A percentile compares a stretch with the other conserved stretches of the same genome.
Evolutionary conservation across 2,888 invertebrate genomes (phyloP).

Genomic region (Dasypogon diadema): DNA sequence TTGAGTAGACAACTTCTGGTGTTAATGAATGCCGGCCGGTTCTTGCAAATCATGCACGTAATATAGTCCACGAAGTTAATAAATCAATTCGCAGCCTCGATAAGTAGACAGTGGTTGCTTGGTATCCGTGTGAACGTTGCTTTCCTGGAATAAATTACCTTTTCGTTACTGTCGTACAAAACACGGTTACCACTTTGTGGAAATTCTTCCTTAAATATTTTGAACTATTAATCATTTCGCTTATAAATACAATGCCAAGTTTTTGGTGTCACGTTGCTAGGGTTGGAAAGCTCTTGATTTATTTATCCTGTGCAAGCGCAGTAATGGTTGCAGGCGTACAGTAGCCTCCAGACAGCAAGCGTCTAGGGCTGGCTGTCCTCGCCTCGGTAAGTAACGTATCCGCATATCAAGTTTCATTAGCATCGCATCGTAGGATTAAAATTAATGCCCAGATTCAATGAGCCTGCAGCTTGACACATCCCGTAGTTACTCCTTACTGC

Average conservation of each 20-base stretch:
- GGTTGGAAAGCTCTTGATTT: constrained; percentile 32
- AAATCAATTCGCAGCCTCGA: constrained; percentile 32
- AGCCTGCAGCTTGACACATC: not conserved
- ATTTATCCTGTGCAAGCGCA: constrained; percentile 28
- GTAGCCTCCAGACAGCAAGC: not conserved
- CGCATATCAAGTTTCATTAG: constrained; percentile 13
- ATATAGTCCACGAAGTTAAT: constrained; percentile 16
- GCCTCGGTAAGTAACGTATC: not conserved
- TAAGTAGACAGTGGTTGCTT: constrained; percentile 8
- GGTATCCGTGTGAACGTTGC: not conserved
- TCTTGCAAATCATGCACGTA: constrained; percentile 22
- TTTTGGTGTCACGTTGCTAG: constrained; percentile 32
- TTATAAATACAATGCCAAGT: constrained; percentile 34
- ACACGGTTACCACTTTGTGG: not conserved
- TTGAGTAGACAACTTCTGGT: not conserved
- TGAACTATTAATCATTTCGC: constrained; percentile 30
- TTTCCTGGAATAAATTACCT: not conserved
- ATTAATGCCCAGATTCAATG: constrained; percentile 18
- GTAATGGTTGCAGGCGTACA: not conserved
- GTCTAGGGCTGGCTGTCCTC: not conserved
- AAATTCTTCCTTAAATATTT: not conserved
- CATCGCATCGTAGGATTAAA: constrained; percentile 13
- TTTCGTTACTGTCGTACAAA: not conserved
- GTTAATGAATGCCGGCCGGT: not conserved
- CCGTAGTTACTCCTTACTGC: not conserved